A percentile compares a stretch with the other conserved stretches of the same genome.
phyloP scores from a whole-genome alignment of 92 coral and sea anemone species.

The Porites divaricata region DNA sequence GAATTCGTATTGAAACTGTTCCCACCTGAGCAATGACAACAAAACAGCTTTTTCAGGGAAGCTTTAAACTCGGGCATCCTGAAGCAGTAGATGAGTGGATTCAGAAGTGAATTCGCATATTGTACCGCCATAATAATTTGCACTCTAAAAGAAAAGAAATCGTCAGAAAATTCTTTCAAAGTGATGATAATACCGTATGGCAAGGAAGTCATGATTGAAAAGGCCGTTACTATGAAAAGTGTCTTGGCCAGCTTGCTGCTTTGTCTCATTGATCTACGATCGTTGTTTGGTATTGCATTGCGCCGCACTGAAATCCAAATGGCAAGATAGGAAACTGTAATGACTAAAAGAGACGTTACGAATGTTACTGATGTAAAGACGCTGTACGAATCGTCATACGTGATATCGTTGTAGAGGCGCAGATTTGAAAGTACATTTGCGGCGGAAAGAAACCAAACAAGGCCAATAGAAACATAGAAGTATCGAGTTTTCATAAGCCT shows the following conservation, averaged over 20 bases:
- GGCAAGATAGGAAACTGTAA: neutral
- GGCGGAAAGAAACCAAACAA: conserved; percentile 12
- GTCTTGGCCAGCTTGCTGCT: neutral
- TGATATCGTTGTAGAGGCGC: neutral
- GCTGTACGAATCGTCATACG: neutral
- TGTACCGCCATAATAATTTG: conserved; percentile 1
- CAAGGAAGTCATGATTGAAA: conserved; percentile 3
- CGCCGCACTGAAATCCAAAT: conserved; percentile 7
- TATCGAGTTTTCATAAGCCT: conserved; percentile 9
- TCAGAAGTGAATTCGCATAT: conserved; percentile 7
- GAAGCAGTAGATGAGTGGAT: conserved; percentile 10
- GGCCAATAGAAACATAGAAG: neutral
- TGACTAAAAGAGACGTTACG: neutral
- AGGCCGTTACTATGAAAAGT: conserved; percentile 4
- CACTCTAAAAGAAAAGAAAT: neutral
- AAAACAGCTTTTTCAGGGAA: neutral
- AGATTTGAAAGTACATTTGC: neutral
- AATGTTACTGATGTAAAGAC: neutral
- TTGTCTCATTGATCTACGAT: neutral
- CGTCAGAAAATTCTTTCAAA: neutral
- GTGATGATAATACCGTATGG: neutral
- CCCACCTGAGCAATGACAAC: neutral
- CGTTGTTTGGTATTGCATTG: neutral
- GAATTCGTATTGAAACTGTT: no score
- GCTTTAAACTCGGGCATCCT: conserved; percentile 15